Evolutionary conservation across 2,797 vertebrate genomes (phyloP).

Genomic region (Acrossocheilus wenchowensis): DNA sequence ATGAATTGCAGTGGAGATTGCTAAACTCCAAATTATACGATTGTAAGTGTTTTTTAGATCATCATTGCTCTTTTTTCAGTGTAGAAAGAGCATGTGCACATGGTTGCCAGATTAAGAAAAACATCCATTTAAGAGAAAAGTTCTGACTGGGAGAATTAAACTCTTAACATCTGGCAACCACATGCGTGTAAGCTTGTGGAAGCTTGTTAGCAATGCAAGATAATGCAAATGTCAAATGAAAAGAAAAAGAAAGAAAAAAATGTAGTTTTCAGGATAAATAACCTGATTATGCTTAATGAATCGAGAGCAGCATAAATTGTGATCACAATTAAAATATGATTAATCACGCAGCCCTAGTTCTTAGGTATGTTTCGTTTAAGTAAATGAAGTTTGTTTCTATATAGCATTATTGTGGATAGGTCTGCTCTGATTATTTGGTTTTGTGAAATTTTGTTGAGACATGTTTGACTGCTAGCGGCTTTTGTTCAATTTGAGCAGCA

Average conservation of each 20-base stretch:
- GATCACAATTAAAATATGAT: background rate
- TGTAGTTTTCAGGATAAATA: background rate
- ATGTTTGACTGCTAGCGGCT: no score
- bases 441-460: background rate
- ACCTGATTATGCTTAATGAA: background rate
- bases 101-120: background rate
- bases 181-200: background rate
- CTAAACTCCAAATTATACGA: no score
- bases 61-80: background rate
- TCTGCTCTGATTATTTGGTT: background rate
- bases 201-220: background rate
- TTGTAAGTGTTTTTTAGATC: background rate
- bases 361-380: background rate
- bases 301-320: background rate
- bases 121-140: background rate
- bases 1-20: background rate
- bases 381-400: background rate
- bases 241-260: background rate
- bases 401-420: background rate
- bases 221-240: background rate
- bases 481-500: background rate
- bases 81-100: background rate
- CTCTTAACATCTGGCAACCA: background rate
- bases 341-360: background rate
- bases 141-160: background rate